Conservation (phyloP, 2,888 invertebrate species). For the Nomada hirtipes region DNA sequence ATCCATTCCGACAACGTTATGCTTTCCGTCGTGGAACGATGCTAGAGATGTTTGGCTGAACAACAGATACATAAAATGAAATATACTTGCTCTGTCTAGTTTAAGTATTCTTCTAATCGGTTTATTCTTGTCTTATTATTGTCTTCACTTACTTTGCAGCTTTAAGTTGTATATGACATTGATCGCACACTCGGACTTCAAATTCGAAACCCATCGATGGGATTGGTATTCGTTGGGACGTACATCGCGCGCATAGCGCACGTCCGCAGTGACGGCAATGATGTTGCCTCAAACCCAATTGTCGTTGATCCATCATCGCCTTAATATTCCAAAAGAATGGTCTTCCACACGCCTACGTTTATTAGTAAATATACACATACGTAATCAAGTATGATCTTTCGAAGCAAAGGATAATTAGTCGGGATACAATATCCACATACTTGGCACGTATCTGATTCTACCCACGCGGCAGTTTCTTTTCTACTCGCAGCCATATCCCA, state of each 20-base stretch:
- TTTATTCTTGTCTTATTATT: not conserved
- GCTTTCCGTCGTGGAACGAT: conserved; percentile 97
- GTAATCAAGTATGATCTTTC: not conserved
- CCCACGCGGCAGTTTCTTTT: conserved; percentile 98
- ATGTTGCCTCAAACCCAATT: conserved; percentile 95
- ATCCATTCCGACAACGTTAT: conserved; percentile 94
- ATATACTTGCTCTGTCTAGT: not conserved
- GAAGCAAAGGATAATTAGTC: not conserved
- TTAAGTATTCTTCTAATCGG: too few relatives aligned
- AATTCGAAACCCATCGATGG: conserved; percentile 99
- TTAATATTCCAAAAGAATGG: conserved; percentile 99
- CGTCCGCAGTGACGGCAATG: conserved; percentile 97
- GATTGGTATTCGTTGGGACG: conserved; percentile 93
- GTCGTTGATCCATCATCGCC: conserved; percentile 99
- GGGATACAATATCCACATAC: conserved; percentile 63
- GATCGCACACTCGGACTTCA: conserved; percentile 97
- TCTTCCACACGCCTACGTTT: conserved; percentile 92
- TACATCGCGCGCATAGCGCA: conserved; percentile 97
- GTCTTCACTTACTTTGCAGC: conserved; percentile 91
- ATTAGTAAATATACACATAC: not conserved
- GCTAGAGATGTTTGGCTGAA: conserved; percentile 95
- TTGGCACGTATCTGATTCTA: conserved; percentile 95
- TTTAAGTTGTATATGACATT: conserved; percentile 93
- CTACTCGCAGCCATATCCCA: conserved; percentile 97
- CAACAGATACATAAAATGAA: conserved; percentile 19